Evolutionary conservation across 2,113 vertebrate species (phyloP).

Genomic region (Sturnira hondurensis): DNA sequence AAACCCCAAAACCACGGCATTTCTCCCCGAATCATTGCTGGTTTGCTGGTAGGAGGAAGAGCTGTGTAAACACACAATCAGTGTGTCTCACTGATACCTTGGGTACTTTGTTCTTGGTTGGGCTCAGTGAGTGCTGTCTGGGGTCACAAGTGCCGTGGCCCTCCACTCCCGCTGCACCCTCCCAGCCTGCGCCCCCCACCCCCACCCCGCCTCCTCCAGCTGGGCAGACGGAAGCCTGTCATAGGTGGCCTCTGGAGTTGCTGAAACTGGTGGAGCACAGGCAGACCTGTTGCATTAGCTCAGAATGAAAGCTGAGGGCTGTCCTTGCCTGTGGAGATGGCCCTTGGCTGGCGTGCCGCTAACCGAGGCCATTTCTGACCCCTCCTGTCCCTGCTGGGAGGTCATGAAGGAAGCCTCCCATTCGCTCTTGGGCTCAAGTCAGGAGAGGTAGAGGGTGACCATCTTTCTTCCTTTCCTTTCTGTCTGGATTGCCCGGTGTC

Average conservation of each 20-base stretch:
- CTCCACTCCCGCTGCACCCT: neutral
- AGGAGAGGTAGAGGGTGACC: neutral
- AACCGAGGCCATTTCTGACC: neutral
- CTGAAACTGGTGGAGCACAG: neutral
- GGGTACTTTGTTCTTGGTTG: neutral
- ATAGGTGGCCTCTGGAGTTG: neutral
- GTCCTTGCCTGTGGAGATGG: neutral
- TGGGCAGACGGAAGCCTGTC: neutral
- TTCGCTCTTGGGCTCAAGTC: neutral
- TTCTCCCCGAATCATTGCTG: neutral
- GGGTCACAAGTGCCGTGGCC: neutral
- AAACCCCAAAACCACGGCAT: neutral
- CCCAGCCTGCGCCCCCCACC: neutral
- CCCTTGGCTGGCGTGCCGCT: neutral
- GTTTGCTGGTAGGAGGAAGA: neutral
- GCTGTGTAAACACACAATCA: neutral
- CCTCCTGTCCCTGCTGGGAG: neutral
- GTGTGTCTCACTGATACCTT: neutral
- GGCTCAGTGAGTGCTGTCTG: neutral
- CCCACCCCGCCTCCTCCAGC: neutral
- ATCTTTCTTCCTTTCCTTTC: neutral
- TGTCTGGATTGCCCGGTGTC: neutral
- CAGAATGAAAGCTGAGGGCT: neutral
- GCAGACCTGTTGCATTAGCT: neutral
- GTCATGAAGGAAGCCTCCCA: neutral